These are phyloP conservation scores for Calycopis cecrops DNA, from an alignment of 1,140 invertebrate species.

Conservation along the genomic window DNA sequence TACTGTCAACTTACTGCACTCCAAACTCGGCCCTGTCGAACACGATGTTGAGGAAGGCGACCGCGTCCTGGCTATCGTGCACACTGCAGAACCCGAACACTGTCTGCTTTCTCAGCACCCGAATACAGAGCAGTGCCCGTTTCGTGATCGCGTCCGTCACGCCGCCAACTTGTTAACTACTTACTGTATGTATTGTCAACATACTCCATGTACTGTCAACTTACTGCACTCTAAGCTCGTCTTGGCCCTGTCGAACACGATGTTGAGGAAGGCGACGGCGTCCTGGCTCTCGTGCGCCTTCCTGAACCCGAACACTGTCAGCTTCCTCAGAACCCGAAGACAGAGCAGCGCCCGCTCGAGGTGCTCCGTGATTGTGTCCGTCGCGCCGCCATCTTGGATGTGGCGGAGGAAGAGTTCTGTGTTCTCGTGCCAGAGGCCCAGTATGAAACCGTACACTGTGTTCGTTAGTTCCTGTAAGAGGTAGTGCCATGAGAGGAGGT, in stretches of 20 bases:
- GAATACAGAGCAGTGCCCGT: constrained; percentile 84
- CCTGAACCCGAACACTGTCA: constrained; percentile 87
- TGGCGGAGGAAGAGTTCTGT: constrained; percentile 80
- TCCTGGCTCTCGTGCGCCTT: constrained; percentile 84
- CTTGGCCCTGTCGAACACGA: constrained; percentile 85
- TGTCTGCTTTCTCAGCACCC: constrained; percentile 88
- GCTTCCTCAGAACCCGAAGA: constrained; percentile 87
- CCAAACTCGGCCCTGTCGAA: constrained; percentile 85
- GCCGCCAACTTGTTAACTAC: constrained; percentile 75
- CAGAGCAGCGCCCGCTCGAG: constrained; percentile 87
- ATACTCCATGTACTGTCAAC: constrained; percentile 88
- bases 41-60: constrained; percentile 85
- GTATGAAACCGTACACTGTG: constrained; percentile 83
- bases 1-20: constrained; percentile 88
- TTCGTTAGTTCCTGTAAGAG: constrained; percentile 85
- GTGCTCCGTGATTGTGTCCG: constrained; percentile 76
- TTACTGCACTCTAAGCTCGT: constrained; percentile 87
- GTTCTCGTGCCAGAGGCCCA: constrained; percentile 84
- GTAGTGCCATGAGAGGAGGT: too few relatives aligned
- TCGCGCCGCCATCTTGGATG: constrained; percentile 75
- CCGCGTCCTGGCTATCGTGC: constrained; percentile 82
- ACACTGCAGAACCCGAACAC: constrained; percentile 88
- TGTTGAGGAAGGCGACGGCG: constrained; percentile 85
- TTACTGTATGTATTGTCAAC: too few relatives aligned
- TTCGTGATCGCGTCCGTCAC: constrained; percentile 75